phyloP scores from a whole-genome alignment of 92 coral and sea anemone species.

The Zoanthus sociatus region DNA sequence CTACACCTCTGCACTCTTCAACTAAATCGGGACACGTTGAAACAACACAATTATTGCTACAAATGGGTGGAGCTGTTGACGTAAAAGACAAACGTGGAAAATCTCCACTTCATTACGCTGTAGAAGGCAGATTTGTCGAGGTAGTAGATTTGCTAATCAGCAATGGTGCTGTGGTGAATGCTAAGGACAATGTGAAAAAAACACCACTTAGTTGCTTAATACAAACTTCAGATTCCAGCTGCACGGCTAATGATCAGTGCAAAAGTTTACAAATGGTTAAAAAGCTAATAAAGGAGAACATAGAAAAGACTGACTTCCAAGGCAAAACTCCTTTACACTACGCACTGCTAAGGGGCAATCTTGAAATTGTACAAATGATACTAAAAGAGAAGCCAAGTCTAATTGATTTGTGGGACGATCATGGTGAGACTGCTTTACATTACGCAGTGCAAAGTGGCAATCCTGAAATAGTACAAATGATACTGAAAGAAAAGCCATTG shows the following conservation, averaged over 20 bases:
- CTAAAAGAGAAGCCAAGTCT: no score
- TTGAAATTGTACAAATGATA: no score
- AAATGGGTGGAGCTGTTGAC: no score
- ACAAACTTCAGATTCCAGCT: neutral
- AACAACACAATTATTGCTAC: neutral
- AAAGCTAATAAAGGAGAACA: neutral
- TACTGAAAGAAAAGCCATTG: no score
- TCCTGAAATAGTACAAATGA: no score
- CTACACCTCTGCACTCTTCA: no score
- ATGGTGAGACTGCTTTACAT: no score
- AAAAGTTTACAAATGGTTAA: neutral
- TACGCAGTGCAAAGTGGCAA: no score
- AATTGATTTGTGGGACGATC: no score
- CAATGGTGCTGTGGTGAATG: neutral
- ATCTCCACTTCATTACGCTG: neutral
- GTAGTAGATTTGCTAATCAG: neutral
- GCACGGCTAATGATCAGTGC: neutral
- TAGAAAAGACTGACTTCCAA: neutral
- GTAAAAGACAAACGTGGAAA: no score
- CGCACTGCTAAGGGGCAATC: neutral
- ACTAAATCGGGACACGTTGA: no score
- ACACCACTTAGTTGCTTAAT: neutral
- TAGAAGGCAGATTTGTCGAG: neutral
- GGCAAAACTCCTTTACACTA: constrained; percentile 3
- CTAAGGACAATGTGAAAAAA: neutral